Base-by-base conservation (phyloP, 2,113 vertebrate species). In the Archilochus colubris region DNA sequence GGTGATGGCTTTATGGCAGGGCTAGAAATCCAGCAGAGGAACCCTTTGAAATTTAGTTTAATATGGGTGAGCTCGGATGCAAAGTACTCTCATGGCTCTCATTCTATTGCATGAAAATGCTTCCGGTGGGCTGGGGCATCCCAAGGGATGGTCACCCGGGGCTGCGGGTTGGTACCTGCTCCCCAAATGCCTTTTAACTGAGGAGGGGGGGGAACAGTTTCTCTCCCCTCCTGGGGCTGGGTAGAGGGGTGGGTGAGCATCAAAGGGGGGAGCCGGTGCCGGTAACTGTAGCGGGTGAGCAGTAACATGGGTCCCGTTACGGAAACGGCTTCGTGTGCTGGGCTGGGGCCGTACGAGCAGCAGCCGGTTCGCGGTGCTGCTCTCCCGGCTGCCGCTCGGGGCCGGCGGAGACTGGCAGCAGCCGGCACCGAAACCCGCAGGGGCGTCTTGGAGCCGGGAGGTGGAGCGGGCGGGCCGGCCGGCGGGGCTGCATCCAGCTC, bases 121-220 rank as follows among this genome's bases (percentile, higher is more conserved):
- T 14, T 19, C 25, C 8, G 1, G 0, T 2, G 66, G 62, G 21
- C 46, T 6, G 4, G 24, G 20, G 9, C 1, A 3, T 10, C 54
- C 54, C 3, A 0, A 6, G 50, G 63, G 31, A 21, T 40, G 25
- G 11, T 8, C 21, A 8, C 24, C 40, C 9, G 17, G 15, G 54
- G 54, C 53, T 28, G 28, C 6, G 54, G 14, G 54, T 18, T 18
- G 54, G 54, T 30, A 30, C 30, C 54, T 17, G 54, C 54, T 19
- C 54, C 54, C 54, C 15, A 57, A 20, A 21, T 16, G 31, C 21
- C 21, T 33, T n/a, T 59, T 33, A 59, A 14, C 31, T 40, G 40
- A 40, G 11, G 40, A 40, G 40, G 40, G 55, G 30, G 31, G 30
- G 55, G 31, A 30, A 27, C 64, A 28, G 44, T 17, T 43, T 13